Evolutionary conservation across 2,888 invertebrate species (phyloP).

Genomic region (Mesorhabditis spiculigera): DNA sequence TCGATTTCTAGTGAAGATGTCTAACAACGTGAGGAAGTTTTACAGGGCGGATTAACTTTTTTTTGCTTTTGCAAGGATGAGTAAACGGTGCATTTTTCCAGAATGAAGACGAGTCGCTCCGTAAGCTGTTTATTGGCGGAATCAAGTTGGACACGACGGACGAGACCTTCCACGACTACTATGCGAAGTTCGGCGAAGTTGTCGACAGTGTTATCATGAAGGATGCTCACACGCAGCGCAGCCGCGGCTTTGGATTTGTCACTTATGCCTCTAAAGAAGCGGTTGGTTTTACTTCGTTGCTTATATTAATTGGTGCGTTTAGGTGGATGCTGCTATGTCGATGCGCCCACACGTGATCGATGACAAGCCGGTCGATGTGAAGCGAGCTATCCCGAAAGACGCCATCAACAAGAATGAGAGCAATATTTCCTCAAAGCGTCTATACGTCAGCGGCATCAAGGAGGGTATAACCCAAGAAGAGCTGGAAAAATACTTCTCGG

Average conservation of each 20-base stretch:
- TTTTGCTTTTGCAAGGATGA: background rate
- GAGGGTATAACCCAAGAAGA: slow-evolving; percentile 56
- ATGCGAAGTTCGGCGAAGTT: slow-evolving; percentile 88
- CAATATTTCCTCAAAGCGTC: slow-evolving; percentile 54
- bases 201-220: slow-evolving; percentile 94
- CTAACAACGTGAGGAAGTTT: no score
- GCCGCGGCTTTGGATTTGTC: slow-evolving; percentile 95
- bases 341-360: slow-evolving; percentile 83
- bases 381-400: slow-evolving; percentile 85
- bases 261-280: slow-evolving; percentile 72
- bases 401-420: slow-evolving; percentile 49
- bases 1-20: no score
- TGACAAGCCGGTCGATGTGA: slow-evolving; percentile 90
- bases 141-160: slow-evolving; percentile 50
- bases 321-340: slow-evolving; percentile 87
- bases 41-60: no score
- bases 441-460: slow-evolving; percentile 56
- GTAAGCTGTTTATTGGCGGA: slow-evolving; percentile 56
- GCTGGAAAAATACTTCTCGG: slow-evolving; percentile 52
- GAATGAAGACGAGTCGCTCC: slow-evolving; percentile 15
- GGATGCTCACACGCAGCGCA: slow-evolving; percentile 87
- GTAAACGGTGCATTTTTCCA: background rate
- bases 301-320: slow-evolving; percentile 8
- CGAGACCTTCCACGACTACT: slow-evolving; percentile 66
- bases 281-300: slow-evolving; percentile 10